These are phyloP conservation scores for Numida meleagris DNA, from an alignment of 2,113 vertebrate genomes.

Conservation along the genomic window DNA sequence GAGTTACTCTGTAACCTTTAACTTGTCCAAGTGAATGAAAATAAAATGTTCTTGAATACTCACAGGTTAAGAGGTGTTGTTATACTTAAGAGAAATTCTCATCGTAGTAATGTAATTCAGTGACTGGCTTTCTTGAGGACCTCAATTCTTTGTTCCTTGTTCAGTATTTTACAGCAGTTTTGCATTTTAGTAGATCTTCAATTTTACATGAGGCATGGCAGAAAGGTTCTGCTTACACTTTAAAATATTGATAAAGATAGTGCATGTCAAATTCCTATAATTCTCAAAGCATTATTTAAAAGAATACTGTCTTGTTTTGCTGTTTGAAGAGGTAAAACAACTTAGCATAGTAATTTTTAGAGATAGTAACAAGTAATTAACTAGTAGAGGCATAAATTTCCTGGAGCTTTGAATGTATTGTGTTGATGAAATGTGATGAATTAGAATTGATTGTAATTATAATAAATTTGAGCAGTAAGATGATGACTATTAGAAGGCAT, in stretches of 20 bases:
- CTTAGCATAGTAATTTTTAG: neutral
- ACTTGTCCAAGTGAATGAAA: slow-evolving; percentile 43
- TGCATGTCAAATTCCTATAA: neutral
- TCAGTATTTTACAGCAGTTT: slow-evolving; percentile 11
- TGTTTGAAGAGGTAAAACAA: neutral
- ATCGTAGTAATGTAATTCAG: neutral
- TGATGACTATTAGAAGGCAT: slow-evolving; percentile 3
- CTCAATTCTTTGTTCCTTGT: neutral
- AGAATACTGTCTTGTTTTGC: neutral
- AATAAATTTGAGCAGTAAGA: slow-evolving; percentile 21
- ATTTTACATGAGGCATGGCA: slow-evolving; percentile 37
- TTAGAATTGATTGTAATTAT: slow-evolving; percentile 36
- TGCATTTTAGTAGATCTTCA: slow-evolving; percentile 24
- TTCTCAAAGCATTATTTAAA: neutral
- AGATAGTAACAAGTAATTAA: neutral
- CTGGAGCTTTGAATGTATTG: neutral
- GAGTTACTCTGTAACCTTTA: slow-evolving; percentile 23
- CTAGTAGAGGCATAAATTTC: neutral
- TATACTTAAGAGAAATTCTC: neutral
- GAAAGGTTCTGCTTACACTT: slow-evolving; percentile 14
- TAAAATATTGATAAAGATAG: slow-evolving; percentile 26
- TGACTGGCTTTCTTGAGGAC: neutral
- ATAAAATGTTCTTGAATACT: slow-evolving; percentile 34
- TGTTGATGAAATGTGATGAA: slow-evolving; percentile 9
- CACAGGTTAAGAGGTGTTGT: neutral